Evolutionary conservation across 2,797 vertebrate genomes (phyloP), one percentile per base, ranked within the genome.

Genomic region (Pitangus sulphuratus): DNA sequence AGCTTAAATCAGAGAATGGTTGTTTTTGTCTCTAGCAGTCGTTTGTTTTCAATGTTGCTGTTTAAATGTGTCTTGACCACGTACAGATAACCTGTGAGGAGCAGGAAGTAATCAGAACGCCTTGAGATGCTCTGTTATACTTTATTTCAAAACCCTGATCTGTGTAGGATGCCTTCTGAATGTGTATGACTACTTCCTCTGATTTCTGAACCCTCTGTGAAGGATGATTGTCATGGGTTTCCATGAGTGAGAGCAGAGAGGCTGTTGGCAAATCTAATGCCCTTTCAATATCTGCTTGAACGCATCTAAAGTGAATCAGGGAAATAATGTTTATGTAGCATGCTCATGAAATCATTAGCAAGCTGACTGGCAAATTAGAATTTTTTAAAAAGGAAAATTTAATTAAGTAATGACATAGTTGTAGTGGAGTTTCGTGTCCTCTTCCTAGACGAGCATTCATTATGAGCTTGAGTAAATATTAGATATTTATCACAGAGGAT

Each of bases 271-370:
- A 81, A 84, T 72, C 37, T 85, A 87, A 53, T 51, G 30, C 62
- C 74, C 66, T 90, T 89, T 78, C 85, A 95, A 50, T 90, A 72
- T 42, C 74, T 92, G 94, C 77, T 91, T 93, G 87, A 93, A 95
- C 24, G 15, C 61, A 86, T 54, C 88, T 91, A 78, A 90, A 94
- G 92, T 76, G 65, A 95, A 94, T 90, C 50, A 56, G 93, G 77
- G 85, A 93, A 87, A 69, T 74, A 79, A 44, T 96, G 65, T 97
- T 97, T 97, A 94, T 51, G 15, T 91, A 93, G 60, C 95, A 40
- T 95, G 94, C 80, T 88, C 90, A 86, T 97, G 94, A 95, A 97
- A 53, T 95, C 90, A 95, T 97, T 97, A 97, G 51, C 68, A 94
- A 87, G 65, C 82, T 93, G 84, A 37, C 70, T 95, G 93, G 62